Conservation (phyloP, 1,140 invertebrate species). For the Leptestheria dahalacensis region DNA sequence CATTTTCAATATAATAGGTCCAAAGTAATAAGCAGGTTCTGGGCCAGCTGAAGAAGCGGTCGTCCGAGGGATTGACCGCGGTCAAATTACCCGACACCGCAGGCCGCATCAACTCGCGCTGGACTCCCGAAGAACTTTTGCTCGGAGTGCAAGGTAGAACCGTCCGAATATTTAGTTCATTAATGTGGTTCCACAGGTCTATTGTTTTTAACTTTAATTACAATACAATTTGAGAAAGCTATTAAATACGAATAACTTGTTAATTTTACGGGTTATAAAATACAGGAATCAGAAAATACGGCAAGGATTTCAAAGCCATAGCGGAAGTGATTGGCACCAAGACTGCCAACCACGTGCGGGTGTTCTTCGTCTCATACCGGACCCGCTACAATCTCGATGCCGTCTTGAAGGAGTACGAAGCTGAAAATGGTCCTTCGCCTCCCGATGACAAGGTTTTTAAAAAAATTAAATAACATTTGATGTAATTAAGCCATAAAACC, state of each 20-base stretch:
- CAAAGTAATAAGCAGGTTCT: slow-evolving; percentile 88
- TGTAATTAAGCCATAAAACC: too few species aligned
- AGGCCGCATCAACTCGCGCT: slow-evolving; percentile 62
- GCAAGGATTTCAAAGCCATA: slow-evolving; percentile 89
- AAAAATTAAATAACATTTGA: too few species aligned
- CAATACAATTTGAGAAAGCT: background rate
- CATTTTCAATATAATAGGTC: slow-evolving; percentile 44
- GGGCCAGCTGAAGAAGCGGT: slow-evolving; percentile 52
- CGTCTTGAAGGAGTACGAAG: slow-evolving; percentile 74
- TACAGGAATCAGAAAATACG: slow-evolving; percentile 69
- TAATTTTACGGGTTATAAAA: slow-evolving; percentile 15
- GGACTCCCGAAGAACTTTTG: slow-evolving; percentile 83
- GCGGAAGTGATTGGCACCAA: slow-evolving; percentile 90
- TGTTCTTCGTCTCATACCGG: slow-evolving; percentile 80
- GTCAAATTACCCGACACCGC: slow-evolving; percentile 50
- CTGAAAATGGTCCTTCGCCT: slow-evolving; percentile 42
- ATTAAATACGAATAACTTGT: slow-evolving; percentile 1
- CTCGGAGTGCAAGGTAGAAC: slow-evolving; percentile 66
- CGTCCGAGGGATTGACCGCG: slow-evolving; percentile 36
- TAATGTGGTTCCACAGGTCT: background rate
- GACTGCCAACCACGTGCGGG: slow-evolving; percentile 76
- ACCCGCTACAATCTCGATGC: slow-evolving; percentile 79
- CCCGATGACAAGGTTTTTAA: slow-evolving; percentile 31
- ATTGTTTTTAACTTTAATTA: background rate
- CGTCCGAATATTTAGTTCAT: background rate